A percentile compares a stretch with the other conserved stretches of the same genome.
These are phyloP conservation scores for Rhinolophus sinicus DNA, from an alignment of 2,113 vertebrate genomes.

Conservation along the genomic window DNA sequence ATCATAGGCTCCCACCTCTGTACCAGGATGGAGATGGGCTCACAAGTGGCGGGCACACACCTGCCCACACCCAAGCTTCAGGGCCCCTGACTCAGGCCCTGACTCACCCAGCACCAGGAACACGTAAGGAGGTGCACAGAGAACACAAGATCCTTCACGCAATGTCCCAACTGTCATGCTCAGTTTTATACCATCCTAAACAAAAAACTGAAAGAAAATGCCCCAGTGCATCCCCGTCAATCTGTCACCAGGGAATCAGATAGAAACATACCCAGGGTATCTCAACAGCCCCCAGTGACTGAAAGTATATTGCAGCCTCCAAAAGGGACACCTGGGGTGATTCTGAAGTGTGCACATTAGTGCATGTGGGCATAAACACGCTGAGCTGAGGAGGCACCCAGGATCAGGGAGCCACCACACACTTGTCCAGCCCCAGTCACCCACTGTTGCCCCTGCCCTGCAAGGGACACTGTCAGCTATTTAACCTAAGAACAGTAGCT, in stretches of 20 bases:
- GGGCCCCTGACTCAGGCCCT: neutral
- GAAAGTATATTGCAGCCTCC: neutral
- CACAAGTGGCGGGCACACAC: neutral
- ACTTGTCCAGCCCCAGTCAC: neutral
- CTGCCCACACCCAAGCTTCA: neutral
- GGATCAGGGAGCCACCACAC: neutral
- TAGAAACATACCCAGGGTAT: neutral
- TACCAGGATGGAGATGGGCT: neutral
- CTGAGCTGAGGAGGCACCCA: neutral
- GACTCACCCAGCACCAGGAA: neutral
- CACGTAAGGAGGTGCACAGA: neutral
- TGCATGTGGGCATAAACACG: neutral
- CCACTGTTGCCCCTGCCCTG: neutral
- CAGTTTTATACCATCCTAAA: neutral
- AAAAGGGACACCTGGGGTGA: neutral
- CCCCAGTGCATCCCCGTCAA: neutral
- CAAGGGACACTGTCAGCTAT: neutral
- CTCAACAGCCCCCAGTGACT: neutral
- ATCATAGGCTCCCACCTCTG: neutral
- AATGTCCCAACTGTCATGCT: neutral
- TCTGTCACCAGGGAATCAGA: neutral
- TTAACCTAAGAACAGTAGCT: neutral
- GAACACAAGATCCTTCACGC: neutral
- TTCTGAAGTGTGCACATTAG: too few species aligned
- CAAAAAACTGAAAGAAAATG: neutral